These are phyloP conservation scores for Schrankia costaestrigalis DNA, from an alignment of 2,888 invertebrate genomes.

Conservation along the genomic window DNA sequence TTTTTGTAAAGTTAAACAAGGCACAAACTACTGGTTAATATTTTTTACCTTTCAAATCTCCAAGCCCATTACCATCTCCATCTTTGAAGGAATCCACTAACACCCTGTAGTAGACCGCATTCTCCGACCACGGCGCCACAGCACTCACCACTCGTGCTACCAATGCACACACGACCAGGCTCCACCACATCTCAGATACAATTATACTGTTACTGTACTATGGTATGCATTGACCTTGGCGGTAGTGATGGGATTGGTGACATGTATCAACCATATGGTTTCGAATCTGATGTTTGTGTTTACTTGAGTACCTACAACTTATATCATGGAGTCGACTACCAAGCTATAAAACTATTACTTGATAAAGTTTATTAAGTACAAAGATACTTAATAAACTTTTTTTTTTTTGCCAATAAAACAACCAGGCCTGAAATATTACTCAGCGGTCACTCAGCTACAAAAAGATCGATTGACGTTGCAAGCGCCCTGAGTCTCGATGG, in stretches of 20 bases:
- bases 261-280: too few relatives aligned
- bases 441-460: too few relatives aligned
- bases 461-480: too few relatives aligned
- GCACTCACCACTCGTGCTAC: constrained; percentile 18
- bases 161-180: constrained; percentile 38
- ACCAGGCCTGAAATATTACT: too few relatives aligned
- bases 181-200: constrained; percentile 44
- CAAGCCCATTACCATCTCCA: constrained; percentile 90
- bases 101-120: constrained; percentile 89
- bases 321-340: too few relatives aligned
- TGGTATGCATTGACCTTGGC: constrained; percentile 10
- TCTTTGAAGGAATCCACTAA: constrained; percentile 92
- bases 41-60: constrained; percentile 86
- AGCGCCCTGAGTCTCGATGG: too few relatives aligned
- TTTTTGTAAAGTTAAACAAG: neutral
- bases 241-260: constrained; percentile 21
- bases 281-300: neutral
- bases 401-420: too few relatives aligned
- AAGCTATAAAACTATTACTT: too few relatives aligned
- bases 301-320: too few relatives aligned
- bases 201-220: constrained; percentile 6
- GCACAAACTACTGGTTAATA: neutral
- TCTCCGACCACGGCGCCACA: constrained; percentile 86
- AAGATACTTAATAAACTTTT: too few relatives aligned
- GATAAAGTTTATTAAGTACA: too few relatives aligned